Evolutionary conservation across 1,140 invertebrate species (phyloP).

Genomic region (Drosophila equinoxialis): DNA sequence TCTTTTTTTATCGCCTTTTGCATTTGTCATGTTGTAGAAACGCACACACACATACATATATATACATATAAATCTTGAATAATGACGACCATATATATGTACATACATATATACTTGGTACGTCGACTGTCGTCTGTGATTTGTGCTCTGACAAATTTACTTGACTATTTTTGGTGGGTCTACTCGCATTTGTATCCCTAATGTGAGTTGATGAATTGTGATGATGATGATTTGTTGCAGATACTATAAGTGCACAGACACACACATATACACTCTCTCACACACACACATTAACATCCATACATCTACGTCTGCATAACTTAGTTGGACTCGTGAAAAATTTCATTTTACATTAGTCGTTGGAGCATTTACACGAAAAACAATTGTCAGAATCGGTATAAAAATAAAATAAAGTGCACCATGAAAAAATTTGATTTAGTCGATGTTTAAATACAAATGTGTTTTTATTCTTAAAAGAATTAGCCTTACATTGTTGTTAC

Average conservation of each 20-base stretch:
- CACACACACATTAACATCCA: neutral
- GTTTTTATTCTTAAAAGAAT: too few species aligned
- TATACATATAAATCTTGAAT: slow-evolving; percentile 69
- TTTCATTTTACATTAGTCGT: neutral
- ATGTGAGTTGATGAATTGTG: slow-evolving; percentile 58
- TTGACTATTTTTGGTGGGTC: slow-evolving; percentile 39
- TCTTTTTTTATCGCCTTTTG: slow-evolving; percentile 49
- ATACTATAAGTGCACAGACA: slow-evolving; percentile 20
- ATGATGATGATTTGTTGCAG: slow-evolving; percentile 40
- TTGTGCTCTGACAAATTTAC: slow-evolving; percentile 69
- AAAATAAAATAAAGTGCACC: neutral
- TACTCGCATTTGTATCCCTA: slow-evolving; percentile 55
- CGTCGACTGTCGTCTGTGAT: slow-evolving; percentile 43
- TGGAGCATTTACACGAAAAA: neutral
- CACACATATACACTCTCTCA: neutral
- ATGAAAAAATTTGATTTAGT: too few species aligned
- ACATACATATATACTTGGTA: slow-evolving; percentile 14
- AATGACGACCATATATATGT: slow-evolving; percentile 51
- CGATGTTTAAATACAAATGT: too few species aligned
- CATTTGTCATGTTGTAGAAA: slow-evolving; percentile 65
- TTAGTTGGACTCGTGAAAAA: neutral
- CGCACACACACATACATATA: slow-evolving; percentile 12
- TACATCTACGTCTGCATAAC: neutral
- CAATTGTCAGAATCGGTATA: neutral
- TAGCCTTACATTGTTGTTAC: too few species aligned